These are phyloP conservation scores for Hydrophis major DNA, from an alignment of 2,797 vertebrate genomes.

Conservation along the genomic window DNA sequence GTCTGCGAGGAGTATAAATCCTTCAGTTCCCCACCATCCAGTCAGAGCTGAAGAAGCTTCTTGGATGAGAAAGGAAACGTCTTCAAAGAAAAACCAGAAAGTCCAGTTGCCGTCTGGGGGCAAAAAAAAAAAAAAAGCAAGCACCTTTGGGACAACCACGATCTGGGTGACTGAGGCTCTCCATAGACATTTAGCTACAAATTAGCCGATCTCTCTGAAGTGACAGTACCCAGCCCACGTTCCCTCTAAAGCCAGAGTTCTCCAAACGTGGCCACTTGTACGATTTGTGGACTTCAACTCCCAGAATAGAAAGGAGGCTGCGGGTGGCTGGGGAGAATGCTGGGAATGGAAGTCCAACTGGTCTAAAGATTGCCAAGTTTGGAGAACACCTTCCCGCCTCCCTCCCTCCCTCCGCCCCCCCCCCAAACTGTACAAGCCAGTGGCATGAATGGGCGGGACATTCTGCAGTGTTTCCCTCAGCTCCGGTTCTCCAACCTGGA, in stretches of 20 bases:
- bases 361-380: neutral
- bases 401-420: accelerated
- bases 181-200: no score
- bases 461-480: neutral
- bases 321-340: neutral
- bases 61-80: no score
- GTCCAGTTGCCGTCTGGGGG: no score
- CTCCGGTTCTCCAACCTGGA: neutral
- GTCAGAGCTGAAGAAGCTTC: no score
- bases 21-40: no score
- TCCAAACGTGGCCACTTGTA: neutral
- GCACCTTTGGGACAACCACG: no score
- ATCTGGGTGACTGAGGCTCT: no score
- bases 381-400: neutral
- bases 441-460: neutral
- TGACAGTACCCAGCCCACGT: no score
- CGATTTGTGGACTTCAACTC: neutral
- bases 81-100: no score
- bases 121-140: no score
- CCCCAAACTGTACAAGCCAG: neutral
- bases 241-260: neutral
- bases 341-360: neutral
- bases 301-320: neutral
- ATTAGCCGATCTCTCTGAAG: neutral
- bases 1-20: no score